phyloP scores from a whole-genome alignment of 1,140 invertebrate genomes.

The Samia ricini region DNA sequence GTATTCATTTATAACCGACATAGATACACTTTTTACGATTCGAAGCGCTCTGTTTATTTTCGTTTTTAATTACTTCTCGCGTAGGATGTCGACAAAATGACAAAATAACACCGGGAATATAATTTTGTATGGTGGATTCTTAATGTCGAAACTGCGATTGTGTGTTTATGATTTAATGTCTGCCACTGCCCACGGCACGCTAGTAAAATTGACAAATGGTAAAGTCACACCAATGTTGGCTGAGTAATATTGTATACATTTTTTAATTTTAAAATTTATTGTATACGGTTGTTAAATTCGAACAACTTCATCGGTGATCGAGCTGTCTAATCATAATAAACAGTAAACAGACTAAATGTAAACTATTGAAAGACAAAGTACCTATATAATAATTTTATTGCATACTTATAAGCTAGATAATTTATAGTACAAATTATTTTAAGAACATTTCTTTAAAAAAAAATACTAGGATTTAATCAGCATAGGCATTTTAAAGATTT shows the following conservation, averaged over 20 bases:
- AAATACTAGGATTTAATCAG: too few species aligned
- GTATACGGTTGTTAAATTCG: constrained; percentile 3
- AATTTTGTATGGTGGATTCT: constrained; percentile 47
- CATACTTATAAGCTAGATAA: too few species aligned
- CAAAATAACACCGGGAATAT: constrained; percentile 59
- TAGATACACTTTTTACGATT: constrained; percentile 75
- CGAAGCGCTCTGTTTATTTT: constrained; percentile 74
- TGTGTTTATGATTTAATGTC: constrained; percentile 36
- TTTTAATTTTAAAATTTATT: constrained; percentile 21
- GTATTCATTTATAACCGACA: constrained; percentile 74
- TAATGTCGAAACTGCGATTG: constrained; percentile 28
- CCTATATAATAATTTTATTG: too few species aligned
- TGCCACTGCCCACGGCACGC: constrained; percentile 28
- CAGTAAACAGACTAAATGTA: not conserved
- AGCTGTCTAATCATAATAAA: not conserved
- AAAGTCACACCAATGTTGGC: constrained; percentile 18
- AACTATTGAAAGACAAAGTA: too few species aligned
- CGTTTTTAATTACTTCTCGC: constrained; percentile 74
- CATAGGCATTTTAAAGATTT: too few species aligned
- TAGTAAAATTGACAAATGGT: constrained; percentile 38
- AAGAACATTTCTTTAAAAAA: too few species aligned
- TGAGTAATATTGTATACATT: constrained; percentile 27
- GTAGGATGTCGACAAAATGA: constrained; percentile 68
- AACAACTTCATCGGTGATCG: not conserved
- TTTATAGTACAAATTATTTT: too few species aligned